A percentile compares a stretch with the other conserved stretches of the same genome.
These are phyloP conservation scores for Platichthys stellatus DNA, from an alignment of 2,113 vertebrate genomes.

Conservation along the genomic window DNA sequence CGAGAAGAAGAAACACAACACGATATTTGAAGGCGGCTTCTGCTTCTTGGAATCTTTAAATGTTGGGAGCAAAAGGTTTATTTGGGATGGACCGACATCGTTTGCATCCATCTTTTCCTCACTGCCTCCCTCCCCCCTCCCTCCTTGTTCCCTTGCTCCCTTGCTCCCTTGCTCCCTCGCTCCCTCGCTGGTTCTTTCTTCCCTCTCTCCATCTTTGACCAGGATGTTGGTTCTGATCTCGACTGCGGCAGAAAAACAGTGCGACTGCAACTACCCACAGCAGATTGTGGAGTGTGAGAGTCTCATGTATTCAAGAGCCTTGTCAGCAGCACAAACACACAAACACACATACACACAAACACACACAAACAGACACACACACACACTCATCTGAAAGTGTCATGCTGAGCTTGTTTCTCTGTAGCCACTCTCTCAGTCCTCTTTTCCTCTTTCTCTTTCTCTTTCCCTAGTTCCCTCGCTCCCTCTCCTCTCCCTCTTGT, in stretches of 20 bases:
- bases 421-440: slow-evolving; percentile 8
- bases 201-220: slow-evolving; percentile 20
- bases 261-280: slow-evolving; percentile 54
- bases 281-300: slow-evolving; percentile 74
- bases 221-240: slow-evolving; percentile 42
- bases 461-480: slow-evolving; percentile 24
- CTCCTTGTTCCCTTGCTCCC: too few relatives aligned
- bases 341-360: slow-evolving; percentile 14
- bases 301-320: slow-evolving; percentile 62
- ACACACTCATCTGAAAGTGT: slow-evolving; percentile 36
- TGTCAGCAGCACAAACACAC: slow-evolving; percentile 44
- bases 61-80: too few relatives aligned
- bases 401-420: slow-evolving; percentile 37
- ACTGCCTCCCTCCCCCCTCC: too few relatives aligned
- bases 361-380: slow-evolving; percentile 17
- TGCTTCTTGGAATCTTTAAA: too few relatives aligned
- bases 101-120: too few relatives aligned
- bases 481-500: background rate
- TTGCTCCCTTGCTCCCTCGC: too few relatives aligned
- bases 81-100: too few relatives aligned
- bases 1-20: too few relatives aligned
- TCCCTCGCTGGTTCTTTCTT: background rate
- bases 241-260: slow-evolving; percentile 47
- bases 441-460: slow-evolving; percentile 11
- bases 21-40: too few relatives aligned